Base-by-base conservation (phyloP, 1,140 invertebrate species). In the Gyrodactylus bullatarudis region DNA sequence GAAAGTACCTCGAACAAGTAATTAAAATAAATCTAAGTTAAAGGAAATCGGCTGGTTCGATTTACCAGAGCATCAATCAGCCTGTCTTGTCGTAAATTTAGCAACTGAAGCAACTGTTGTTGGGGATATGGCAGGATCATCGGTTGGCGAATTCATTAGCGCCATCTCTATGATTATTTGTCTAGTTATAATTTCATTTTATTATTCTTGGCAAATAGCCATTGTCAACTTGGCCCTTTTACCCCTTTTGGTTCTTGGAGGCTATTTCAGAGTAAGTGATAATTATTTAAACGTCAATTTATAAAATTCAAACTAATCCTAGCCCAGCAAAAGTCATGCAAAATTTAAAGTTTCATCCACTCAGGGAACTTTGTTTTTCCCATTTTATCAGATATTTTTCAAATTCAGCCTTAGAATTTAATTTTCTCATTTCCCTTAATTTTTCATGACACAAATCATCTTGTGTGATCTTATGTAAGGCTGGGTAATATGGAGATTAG, bases 161-260 rank as follows among this genome's bases (percentile, higher is more conserved):
- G 8, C 34, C 8, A 54, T 54, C n/a, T 79, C 83, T 26, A 81
- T 82, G 34, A 78, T 84, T 26, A 76, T 78, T 0, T 84, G 85
- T 22, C 86, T 85, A 16, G 77, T 90, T 8, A 79, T 85, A 0
- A 84, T 88, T 77, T 87, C 87, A 2, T 85, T 91, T 68, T 77
- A 85, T 22, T 86, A 85, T 76, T 87, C 87, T 74, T 91, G 89
- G 88, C 84, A 88, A 78, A 79, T 91, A 1, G 87, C 88, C 0
- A 77, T 89, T 0, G 85, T 91, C 0, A 85, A 87, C 0, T 78
- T 87, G 0, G 84, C 85, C 1, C 88, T 88, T 75, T 83, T 89
- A 22, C 89, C 89, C 0, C 76, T 91, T 23, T 86, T 91, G 0
- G 81, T 91, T 2, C 78, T 84, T 0, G 85, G 86, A 0, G 85